These are phyloP conservation scores for Sthenelais limicola DNA, from an alignment of 2,888 invertebrate genomes.

Conservation along the genomic window DNA sequence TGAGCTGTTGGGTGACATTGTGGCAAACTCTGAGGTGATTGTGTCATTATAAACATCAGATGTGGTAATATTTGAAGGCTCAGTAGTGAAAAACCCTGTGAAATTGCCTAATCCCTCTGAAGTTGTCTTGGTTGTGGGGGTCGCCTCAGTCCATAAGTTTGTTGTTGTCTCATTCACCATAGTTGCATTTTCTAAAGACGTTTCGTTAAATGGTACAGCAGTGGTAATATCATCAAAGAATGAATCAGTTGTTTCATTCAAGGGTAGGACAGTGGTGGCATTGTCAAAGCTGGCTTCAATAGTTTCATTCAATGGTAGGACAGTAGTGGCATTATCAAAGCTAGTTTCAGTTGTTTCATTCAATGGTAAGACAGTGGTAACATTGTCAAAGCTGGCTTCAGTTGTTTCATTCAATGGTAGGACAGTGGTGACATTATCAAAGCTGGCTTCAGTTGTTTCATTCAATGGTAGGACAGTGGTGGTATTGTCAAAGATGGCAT, in stretches of 20 bases:
- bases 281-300: no score
- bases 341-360: slow-evolving; percentile 4
- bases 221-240: not conserved
- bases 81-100: no score
- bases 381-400: not conserved
- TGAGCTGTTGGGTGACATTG: no score
- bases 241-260: not conserved
- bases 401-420: not conserved
- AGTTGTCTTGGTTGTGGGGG: no score
- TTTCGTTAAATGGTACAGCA: not conserved
- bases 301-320: no score
- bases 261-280: no score
- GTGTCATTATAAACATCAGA: not conserved
- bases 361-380: no score
- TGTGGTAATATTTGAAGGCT: no score
- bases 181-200: not conserved
- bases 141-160: no score
- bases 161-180: not conserved
- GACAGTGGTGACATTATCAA: not conserved
- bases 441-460: not conserved
- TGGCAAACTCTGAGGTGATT: not conserved
- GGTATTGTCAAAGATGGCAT: not conserved
- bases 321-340: no score
- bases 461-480: no score
- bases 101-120: no score